Evolutionary conservation across 2,888 invertebrate species (phyloP), one percentile per base, ranked within the genome.

Genomic region (Silvanus unidentatus): DNA sequence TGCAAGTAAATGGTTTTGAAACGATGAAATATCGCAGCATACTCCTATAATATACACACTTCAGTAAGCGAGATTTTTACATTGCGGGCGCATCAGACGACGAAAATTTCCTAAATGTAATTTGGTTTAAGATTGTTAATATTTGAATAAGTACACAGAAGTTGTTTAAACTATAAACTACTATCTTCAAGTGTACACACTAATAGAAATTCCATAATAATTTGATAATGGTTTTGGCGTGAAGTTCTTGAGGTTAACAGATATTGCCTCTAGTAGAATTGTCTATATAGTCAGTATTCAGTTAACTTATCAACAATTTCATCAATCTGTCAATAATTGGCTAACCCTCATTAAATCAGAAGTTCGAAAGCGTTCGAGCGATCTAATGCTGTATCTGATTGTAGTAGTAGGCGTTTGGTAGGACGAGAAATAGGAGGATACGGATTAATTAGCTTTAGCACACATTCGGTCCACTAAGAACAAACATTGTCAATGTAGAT

Each of bases 261-360:
- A 32, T 32, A 32, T 32, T 32, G 32, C 32, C 32, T 32, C 32
- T 32, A 32, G 32, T 37, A 37, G 14, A 37, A 37, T 37, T 16
- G 37, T 37, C 16, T 39, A 15, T 39, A 27, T 39, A 15, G 15
- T 40, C 28, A 29, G 35, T 49, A 27, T 42, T 40, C 8, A 44
- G 32, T 46, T 22, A 48, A 51, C 43, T 55, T 51, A 48, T 47
- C 48, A 52, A 48, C 54, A 55, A 53, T 55, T 55, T 54, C 51
- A 57, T 55, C 54, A 57, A 58, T 57, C 49, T 52, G 48, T 52
- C 55, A 58, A 60, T 58, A 55, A 60, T 59, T 58, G 55, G 55
- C 49, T 45, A 53, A 54, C 53, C 57, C 55, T 59, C 57, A 59
- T 60, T 60, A 62, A 62, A 59, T 59, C 56, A 57, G 57, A 54